Base-by-base conservation (phyloP, 2,888 invertebrate species). In the Cryptus armator region DNA sequence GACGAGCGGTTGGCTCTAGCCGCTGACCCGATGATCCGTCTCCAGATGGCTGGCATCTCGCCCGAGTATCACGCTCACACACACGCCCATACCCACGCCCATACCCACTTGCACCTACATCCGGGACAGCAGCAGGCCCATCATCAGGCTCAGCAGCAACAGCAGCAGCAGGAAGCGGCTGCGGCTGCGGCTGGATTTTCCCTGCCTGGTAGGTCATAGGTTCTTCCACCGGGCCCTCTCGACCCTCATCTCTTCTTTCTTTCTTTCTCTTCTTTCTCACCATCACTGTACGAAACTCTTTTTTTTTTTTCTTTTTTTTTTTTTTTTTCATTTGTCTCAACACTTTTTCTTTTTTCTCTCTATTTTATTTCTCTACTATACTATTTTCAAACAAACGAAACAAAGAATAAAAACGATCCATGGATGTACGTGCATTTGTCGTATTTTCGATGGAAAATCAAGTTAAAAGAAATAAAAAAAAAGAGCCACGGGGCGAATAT, bases 11-110 rank as follows among this genome's bases (percentile, higher is more conserved):
- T 97, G 88, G 97, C 97, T 86, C 95, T 97, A 91, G 97, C 98
- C 86, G 97, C 97, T 88, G 98, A 98, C 94, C 98, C 98, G 86
- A 97, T 98, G 97, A 97, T 96, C 88, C 97, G 98, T 90, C 95
- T 98, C 93, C 98, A 98, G 95, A 98, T 98, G 98, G 98, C 98
- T 90, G 98, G 98, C 93, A 97, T 97, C 91, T 97, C 96, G 90
- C 97, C 97, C 71, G 98, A 98, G 95, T 98, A 97, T 95, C 98
- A 98, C 94, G 97, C 98, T 92, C 98, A 98, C 95, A 97, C 98
- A 89, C 98, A 98, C 94, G 97, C 98, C 90, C 98, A 98, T 95
- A 97, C 97, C 89, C 98, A 98, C 94, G 97, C 98, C 92, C 98
- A 98, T 95, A 97, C 98, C 91, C 97, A 97, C 95, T 96, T 97